A percentile compares a stretch with the other conserved stretches of the same genome.
These are phyloP conservation scores for Gymnoscelis rufifasciata DNA, from an alignment of 2,888 invertebrate species.

Conservation along the genomic window DNA sequence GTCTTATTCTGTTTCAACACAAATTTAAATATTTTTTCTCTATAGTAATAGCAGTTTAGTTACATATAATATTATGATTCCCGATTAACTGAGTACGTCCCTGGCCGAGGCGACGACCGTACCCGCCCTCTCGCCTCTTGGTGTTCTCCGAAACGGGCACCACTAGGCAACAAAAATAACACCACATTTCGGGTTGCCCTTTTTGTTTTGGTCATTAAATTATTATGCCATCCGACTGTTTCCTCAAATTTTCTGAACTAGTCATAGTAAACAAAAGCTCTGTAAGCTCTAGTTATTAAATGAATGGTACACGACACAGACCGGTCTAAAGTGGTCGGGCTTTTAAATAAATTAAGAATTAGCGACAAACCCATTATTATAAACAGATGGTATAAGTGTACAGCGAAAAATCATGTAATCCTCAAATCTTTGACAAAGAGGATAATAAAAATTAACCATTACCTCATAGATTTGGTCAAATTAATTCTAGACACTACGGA, in stretches of 20 bases:
- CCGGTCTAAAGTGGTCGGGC: no score
- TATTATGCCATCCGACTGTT: slow-evolving; percentile 49
- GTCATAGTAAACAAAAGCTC: neutral
- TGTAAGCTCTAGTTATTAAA: neutral
- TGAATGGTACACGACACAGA: neutral
- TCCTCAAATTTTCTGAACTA: slow-evolving; percentile 27
- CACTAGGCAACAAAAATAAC: slow-evolving; percentile 74
- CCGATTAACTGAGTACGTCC: slow-evolving; percentile 43
- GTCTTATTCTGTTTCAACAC: no score
- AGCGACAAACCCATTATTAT: no score
- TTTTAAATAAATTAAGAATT: no score
- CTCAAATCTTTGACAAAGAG: no score
- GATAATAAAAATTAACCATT: no score
- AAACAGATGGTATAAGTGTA: no score
- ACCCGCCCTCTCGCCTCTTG: slow-evolving; percentile 63
- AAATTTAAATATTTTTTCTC: no score
- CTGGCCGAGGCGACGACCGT: slow-evolving; percentile 75
- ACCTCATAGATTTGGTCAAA: no score
- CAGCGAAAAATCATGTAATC: no score
- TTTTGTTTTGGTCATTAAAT: slow-evolving; percentile 67
- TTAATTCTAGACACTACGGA: no score
- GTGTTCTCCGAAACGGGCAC: slow-evolving; percentile 72
- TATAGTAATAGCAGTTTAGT: neutral
- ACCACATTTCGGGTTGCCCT: slow-evolving; percentile 68
- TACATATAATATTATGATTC: no score